Conservation (phyloP, 2,113 vertebrate species). For the Sebastes fasciatus region DNA sequence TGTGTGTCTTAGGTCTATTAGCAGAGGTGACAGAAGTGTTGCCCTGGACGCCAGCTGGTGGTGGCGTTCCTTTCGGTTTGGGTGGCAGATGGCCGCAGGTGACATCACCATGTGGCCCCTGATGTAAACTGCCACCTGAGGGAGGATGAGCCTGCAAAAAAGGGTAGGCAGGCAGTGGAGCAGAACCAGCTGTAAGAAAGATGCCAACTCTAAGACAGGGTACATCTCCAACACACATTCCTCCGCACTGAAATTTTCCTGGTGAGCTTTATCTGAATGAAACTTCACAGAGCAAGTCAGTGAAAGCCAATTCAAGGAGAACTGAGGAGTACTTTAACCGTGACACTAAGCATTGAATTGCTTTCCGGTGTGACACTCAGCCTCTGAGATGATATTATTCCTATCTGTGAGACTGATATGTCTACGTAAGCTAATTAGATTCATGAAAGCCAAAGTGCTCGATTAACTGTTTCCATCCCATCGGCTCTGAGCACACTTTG, state of each 20-base stretch:
- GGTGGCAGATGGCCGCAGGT: conserved; percentile 56
- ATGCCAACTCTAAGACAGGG: conserved; percentile 37
- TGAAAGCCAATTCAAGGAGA: conserved; percentile 53
- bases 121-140: conserved; percentile 36
- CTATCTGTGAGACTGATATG: conserved; percentile 50
- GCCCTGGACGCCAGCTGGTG: conserved; percentile 45
- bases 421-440: conserved; percentile 57
- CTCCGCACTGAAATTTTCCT: conserved; percentile 52
- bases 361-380: conserved; percentile 40
- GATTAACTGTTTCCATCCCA: conserved; percentile 56
- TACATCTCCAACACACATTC: conserved; percentile 53
- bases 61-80: conserved; percentile 20
- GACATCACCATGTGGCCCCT: conserved; percentile 12
- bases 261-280: conserved; percentile 53
- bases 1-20: conserved; percentile 38
- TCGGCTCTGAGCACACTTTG: conserved; percentile 9
- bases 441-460: conserved; percentile 46
- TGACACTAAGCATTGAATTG: conserved; percentile 52
- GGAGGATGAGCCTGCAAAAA: conserved; percentile 10
- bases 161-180: conserved; percentile 16
- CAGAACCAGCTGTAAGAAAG: conserved; percentile 37
- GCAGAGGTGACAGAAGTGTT: conserved; percentile 46
- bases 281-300: conserved; percentile 55
- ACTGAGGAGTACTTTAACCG: conserved; percentile 44
- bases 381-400: conserved; percentile 54